Percentiles rank a stretch among this genome's conserved stretches.
phyloP scores from a whole-genome alignment of 2,113 vertebrate species.

The Danionella cerebrum region DNA sequence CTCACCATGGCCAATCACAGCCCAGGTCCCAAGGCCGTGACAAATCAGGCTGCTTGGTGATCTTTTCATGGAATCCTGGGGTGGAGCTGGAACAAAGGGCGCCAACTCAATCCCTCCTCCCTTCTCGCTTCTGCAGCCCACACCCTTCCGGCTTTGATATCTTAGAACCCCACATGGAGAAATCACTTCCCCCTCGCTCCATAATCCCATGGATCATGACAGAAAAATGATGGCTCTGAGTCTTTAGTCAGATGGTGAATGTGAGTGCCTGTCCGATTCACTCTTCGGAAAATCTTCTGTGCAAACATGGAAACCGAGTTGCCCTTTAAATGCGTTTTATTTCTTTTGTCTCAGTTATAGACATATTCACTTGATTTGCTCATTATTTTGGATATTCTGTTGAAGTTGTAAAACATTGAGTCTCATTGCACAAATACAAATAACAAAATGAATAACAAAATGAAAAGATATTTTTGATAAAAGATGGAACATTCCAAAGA shows the following conservation, averaged over 20 bases:
- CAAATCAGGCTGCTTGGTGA: conserved; percentile 64
- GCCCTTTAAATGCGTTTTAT: too few relatives aligned
- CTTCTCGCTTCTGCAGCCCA: conserved; percentile 32
- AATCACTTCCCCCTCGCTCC: conserved; percentile 36
- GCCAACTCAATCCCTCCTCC: conserved; percentile 41
- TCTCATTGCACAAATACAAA: too few relatives aligned
- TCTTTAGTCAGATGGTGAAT: conserved; percentile 32
- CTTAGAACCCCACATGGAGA: conserved; percentile 66
- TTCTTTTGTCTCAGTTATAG: too few relatives aligned
- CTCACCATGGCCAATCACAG: conserved; percentile 58
- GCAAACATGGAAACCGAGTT: too few relatives aligned
- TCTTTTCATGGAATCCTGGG: conserved; percentile 70
- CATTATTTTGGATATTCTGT: too few relatives aligned
- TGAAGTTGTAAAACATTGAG: too few relatives aligned
- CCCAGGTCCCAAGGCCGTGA: conserved; percentile 52
- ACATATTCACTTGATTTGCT: too few relatives aligned
- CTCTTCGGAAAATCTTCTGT: conserved; percentile 9
- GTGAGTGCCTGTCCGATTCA: conserved; percentile 40
- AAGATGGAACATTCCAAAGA: too few relatives aligned
- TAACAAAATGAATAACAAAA: too few relatives aligned
- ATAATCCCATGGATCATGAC: conserved; percentile 59
- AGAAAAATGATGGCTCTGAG: conserved; percentile 53
- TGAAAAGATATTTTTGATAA: too few relatives aligned
- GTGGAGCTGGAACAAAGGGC: conserved; percentile 64
- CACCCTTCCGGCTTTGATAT: conserved; percentile 66